A percentile compares a stretch with the other conserved stretches of the same genome.
Conservation (phyloP, 2,113 vertebrate species). For the Mastomys coucha region DNA sequence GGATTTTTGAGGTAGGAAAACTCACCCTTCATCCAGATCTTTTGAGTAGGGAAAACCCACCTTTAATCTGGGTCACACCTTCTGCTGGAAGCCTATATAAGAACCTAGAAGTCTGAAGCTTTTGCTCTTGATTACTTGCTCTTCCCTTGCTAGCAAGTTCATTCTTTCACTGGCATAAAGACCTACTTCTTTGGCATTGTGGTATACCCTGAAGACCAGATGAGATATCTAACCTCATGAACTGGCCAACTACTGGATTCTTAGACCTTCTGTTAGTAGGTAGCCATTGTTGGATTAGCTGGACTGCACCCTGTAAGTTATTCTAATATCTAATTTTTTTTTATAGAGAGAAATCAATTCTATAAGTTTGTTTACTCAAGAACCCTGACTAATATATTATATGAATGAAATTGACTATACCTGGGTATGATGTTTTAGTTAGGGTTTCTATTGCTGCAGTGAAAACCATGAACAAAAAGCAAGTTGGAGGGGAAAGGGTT, state of each 20-base stretch:
- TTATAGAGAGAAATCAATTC: not conserved
- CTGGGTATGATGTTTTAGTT: not conserved
- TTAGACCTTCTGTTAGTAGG: not conserved
- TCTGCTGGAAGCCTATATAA: not conserved
- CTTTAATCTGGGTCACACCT: not conserved
- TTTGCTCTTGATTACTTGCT: not conserved
- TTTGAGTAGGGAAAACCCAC: not conserved
- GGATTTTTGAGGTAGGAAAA: not conserved
- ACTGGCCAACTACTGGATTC: not conserved
- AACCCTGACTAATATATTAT: not conserved
- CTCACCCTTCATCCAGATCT: not conserved
- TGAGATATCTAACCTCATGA: not conserved
- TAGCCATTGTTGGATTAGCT: not conserved
- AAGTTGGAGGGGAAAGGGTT: not conserved
- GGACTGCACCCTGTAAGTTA: not conserved
- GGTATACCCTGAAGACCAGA: not conserved
- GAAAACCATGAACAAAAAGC: not conserved
- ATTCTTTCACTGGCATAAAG: not conserved
- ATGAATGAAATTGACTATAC: not conserved
- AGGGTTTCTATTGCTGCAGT: not conserved
- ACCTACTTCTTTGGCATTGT: not conserved
- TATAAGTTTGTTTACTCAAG: not conserved
- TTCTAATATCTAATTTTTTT: not conserved
- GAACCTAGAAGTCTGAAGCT: not conserved
- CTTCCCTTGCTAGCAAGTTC: not conserved